A percentile compares a stretch with the other conserved stretches of the same genome.
Conservation (phyloP, 2,888 invertebrate species). For the Hanleya hanleyi region DNA sequence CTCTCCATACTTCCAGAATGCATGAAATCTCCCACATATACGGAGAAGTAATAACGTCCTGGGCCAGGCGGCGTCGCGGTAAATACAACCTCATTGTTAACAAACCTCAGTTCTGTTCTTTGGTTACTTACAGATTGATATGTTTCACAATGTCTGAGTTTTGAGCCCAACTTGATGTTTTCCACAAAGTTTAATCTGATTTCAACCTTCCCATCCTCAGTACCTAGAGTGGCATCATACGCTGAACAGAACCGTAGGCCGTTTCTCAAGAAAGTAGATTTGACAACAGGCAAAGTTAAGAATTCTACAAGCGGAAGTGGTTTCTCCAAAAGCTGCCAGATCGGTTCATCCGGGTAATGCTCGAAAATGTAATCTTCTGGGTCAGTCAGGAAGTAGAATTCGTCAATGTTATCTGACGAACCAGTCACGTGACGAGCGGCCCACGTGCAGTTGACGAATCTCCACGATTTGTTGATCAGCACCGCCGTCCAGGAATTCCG, state of each 20-base stretch:
- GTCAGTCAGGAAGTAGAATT: constrained; percentile 73
- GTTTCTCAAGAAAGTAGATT: constrained; percentile 74
- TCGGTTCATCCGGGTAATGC: constrained; percentile 70
- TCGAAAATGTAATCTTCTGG: constrained; percentile 72
- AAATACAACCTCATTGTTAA: constrained; percentile 68
- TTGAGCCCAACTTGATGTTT: not conserved
- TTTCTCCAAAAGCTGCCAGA: constrained; percentile 75
- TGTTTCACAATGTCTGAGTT: constrained; percentile 55
- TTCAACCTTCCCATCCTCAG: constrained; percentile 60
- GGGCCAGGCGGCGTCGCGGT: constrained; percentile 72
- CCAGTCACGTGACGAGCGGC: constrained; percentile 84
- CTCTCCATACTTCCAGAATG: constrained; percentile 67
- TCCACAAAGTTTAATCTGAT: constrained; percentile 62
- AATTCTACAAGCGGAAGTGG: constrained; percentile 74
- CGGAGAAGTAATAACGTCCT: constrained; percentile 73
- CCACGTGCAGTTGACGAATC: constrained; percentile 99
- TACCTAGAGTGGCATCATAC: constrained; percentile 64
- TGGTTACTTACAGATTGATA: constrained; percentile 59
- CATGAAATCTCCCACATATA: constrained; percentile 69
- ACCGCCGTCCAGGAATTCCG: constrained; percentile 99
- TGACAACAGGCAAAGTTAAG: constrained; percentile 74
- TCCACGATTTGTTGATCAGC: constrained; percentile 98
- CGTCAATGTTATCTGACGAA: constrained; percentile 59
- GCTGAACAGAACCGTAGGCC: constrained; percentile 61
- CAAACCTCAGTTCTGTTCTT: constrained; percentile 54